Base-by-base conservation (phyloP, 2,888 invertebrate genomes). In the Adela reaumurella region DNA sequence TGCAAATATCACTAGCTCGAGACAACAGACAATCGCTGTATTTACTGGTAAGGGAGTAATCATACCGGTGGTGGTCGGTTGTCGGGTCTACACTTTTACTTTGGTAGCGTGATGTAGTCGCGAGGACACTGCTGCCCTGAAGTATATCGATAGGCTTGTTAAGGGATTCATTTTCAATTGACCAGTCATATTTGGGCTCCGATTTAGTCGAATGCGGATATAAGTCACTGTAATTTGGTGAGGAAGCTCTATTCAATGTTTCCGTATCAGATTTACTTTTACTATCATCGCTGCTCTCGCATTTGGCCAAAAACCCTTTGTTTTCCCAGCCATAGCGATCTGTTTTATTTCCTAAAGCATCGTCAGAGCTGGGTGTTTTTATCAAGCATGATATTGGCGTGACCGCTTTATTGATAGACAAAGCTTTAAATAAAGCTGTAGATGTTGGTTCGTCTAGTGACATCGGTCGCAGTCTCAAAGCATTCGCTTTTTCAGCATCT, bases 321-420 rank as follows among this genome's bases (percentile, higher is more conserved):
- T 80, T 79, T 65, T 79, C 79, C 79, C 79, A 80, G 46, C 79
- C 80, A 57, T 78, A 80, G 48, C 65, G 59, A 60, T 80, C 80
- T 45, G 77, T 79, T 68, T 72, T 76, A 59, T 78, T 76, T 17
- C 57, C 70, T 51, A 74, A 58, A 3, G 35, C 53, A 56, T 68
- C 66, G 59, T 74, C 77, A 57, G 59, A 67, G 55, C 71, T 77
- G 46, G 74, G 74, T 50, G 70, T 72, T 64, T 71, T 78, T 43
- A 59, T 56, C 53, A 52, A 60, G 10, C 17, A 10, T 62, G 67
- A 70, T 18, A 64, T 53, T 51, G 60, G 59, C 51, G 62, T 59
- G 50, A 66, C 65, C 45, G 64, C 61, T 51, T 58, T 61, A 53
- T 59, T 62, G 16, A 60, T 55, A 49, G 46, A 20, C 8, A 60